A percentile compares a stretch with the other conserved stretches of the same genome.
phyloP scores from a whole-genome alignment of 2,797 vertebrate species.

The Sparus aurata region DNA sequence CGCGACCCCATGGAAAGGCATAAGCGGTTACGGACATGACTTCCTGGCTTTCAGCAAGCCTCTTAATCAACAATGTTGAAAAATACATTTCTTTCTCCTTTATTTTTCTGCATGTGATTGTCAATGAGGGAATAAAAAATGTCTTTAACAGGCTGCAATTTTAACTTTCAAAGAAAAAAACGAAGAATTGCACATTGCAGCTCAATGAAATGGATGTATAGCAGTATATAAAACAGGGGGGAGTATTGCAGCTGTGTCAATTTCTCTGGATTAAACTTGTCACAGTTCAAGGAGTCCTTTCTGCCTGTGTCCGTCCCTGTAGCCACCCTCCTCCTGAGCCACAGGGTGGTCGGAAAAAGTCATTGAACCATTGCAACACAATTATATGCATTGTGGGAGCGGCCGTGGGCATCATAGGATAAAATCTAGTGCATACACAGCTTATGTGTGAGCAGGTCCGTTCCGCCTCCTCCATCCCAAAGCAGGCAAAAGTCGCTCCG shows the following conservation, averaged over 20 bases:
- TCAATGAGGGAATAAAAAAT: background rate
- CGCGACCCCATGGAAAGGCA: too few relatives aligned
- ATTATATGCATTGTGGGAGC: conserved; percentile 33
- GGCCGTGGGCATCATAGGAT: conserved; percentile 10
- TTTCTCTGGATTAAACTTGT: background rate
- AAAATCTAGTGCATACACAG: conserved; percentile 11
- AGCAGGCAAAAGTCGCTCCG: background rate
- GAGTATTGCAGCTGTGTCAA: conserved; percentile 26
- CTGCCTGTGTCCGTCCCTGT: conserved; percentile 21
- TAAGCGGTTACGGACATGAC: too few relatives aligned
- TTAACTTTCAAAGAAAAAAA: background rate
- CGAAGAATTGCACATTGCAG: conserved; percentile 11
- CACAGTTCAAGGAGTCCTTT: conserved; percentile 26
- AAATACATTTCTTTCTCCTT: background rate
- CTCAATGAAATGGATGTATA: background rate
- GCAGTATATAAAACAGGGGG: conserved; percentile 16
- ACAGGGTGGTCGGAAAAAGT: background rate
- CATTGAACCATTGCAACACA: conserved; percentile 25
- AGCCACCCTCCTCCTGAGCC: conserved; percentile 19
- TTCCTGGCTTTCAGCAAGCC: too few relatives aligned
- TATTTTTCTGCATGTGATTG: background rate
- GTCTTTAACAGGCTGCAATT: background rate
- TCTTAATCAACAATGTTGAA: too few relatives aligned
- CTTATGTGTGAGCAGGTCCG: conserved; percentile 9
- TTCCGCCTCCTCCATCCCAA: background rate